Conservation (phyloP, 2,888 invertebrate species). For the Stenodema calcarata region DNA sequence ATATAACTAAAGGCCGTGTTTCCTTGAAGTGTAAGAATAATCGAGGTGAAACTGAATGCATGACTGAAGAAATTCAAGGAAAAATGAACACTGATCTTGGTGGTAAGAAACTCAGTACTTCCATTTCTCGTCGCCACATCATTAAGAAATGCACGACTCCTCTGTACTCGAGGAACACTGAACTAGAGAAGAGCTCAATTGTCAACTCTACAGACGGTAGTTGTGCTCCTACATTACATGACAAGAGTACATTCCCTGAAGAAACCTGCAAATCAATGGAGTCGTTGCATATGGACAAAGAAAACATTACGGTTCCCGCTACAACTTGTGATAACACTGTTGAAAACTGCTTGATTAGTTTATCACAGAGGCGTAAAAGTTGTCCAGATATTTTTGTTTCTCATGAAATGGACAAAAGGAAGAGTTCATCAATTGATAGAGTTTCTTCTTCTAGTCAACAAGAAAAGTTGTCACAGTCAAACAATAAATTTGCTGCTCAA, state of each 20-base stretch:
- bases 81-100: background rate
- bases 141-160: background rate
- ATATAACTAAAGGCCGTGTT: background rate
- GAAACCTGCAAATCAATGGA: background rate
- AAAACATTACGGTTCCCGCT: background rate
- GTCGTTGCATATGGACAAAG: constrained; percentile 1
- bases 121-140: background rate
- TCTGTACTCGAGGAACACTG: background rate
- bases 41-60: background rate
- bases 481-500: background rate
- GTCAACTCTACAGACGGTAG: background rate
- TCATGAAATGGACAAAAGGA: background rate
- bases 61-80: background rate
- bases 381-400: background rate
- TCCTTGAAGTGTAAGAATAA: background rate
- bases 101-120: background rate
- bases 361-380: background rate
- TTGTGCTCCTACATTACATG: background rate
- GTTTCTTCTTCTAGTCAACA: background rate
- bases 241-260: background rate
- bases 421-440: background rate
- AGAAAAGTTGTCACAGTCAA: background rate
- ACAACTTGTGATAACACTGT: background rate
- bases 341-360: background rate
- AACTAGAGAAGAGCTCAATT: background rate